phyloP scores from a whole-genome alignment of 2,797 vertebrate species.

The Smutsia temminckii region DNA sequence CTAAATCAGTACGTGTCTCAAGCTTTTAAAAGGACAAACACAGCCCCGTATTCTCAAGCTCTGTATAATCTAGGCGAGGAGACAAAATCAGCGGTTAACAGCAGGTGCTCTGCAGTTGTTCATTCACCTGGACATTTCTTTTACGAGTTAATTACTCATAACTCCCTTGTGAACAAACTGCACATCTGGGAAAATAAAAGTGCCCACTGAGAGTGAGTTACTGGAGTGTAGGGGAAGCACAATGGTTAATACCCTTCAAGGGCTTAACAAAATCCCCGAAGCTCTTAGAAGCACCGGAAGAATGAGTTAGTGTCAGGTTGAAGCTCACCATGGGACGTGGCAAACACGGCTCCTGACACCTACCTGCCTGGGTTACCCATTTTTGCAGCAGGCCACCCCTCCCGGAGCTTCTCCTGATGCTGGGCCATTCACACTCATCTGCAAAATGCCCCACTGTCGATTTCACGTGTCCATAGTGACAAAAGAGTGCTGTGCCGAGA shows the following conservation, averaged over 20 bases:
- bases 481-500: background rate
- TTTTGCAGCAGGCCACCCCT: background rate
- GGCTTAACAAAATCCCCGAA: constrained; percentile 10
- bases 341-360: background rate
- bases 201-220: constrained; percentile 63
- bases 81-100: constrained; percentile 65
- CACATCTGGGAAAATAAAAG: constrained; percentile 79
- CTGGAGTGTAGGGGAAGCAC: constrained; percentile 59
- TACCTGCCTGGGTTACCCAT: background rate
- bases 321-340: background rate
- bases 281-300: constrained; percentile 22
- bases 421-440: fast-evolving
- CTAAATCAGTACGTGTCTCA: constrained; percentile 8
- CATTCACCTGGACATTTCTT: constrained; percentile 64
- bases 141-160: constrained; percentile 76
- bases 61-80: background rate
- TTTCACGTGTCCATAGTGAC: background rate
- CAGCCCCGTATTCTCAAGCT: background rate
- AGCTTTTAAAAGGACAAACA: constrained; percentile 33
- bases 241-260: constrained; percentile 62
- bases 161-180: constrained; percentile 55
- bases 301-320: background rate
- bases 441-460: background rate
- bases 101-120: constrained; percentile 73
- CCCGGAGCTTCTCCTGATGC: background rate